Conservation (phyloP, 2,797 vertebrate genomes). For the Phataginus tetradactyla region DNA sequence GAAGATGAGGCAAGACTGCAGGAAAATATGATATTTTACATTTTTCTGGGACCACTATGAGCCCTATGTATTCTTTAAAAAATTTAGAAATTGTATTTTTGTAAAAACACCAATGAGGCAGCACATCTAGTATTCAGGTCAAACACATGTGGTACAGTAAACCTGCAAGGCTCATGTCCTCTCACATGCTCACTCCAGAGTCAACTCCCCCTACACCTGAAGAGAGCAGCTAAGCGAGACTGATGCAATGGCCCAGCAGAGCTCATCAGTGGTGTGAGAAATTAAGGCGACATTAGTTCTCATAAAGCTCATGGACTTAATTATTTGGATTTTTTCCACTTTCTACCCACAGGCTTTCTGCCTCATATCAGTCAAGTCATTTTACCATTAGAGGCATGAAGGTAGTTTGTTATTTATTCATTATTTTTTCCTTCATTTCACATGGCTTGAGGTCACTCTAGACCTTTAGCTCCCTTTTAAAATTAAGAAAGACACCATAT, state of each 20-base stretch:
- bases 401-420: not conserved
- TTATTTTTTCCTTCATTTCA: slow-evolving; percentile 47
- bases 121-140: slow-evolving; percentile 52
- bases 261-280: not conserved
- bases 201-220: not conserved
- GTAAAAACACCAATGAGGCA: slow-evolving; percentile 51
- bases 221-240: slow-evolving; percentile 26
- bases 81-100: slow-evolving; percentile 21
- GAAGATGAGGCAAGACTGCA: not conserved
- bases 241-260: not conserved
- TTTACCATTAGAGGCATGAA: not conserved
- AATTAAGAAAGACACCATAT: not conserved
- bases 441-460: not conserved
- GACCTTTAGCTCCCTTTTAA: not conserved
- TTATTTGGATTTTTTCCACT: slow-evolving; percentile 25
- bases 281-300: slow-evolving; percentile 37
- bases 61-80: slow-evolving; percentile 31
- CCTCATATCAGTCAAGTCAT: slow-evolving; percentile 17
- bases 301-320: not conserved
- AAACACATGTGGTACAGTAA: not conserved
- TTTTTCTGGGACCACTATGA: slow-evolving; percentile 8
- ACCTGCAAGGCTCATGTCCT: slow-evolving; percentile 19
- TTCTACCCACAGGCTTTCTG: slow-evolving; percentile 30
- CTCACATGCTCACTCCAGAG: not conserved
- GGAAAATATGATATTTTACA: slow-evolving; percentile 10